Conservation (phyloP, 1,140 invertebrate genomes). For the Oscheius sp. region DNA sequence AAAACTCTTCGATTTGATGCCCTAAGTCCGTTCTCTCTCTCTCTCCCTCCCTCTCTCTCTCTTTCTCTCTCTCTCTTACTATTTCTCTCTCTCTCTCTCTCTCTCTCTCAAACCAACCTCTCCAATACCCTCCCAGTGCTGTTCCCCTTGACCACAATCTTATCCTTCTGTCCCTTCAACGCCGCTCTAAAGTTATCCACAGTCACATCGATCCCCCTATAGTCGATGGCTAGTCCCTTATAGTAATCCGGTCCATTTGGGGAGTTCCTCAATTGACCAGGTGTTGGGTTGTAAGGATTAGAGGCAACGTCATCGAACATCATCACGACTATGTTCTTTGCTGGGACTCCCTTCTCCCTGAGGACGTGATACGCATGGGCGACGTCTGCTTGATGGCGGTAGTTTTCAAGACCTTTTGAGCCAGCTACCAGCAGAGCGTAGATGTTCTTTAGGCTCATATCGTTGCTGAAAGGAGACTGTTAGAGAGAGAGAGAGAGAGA, state of each 20-base stretch:
- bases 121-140: slow-evolving; percentile 62
- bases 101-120: too few relatives aligned
- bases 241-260: slow-evolving; percentile 69
- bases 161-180: slow-evolving; percentile 64
- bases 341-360: slow-evolving; percentile 13
- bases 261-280: slow-evolving; percentile 68
- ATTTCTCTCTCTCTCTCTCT: too few relatives aligned
- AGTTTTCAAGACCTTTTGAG: slow-evolving; percentile 31
- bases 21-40: too few relatives aligned
- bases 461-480: too few relatives aligned
- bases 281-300: slow-evolving; percentile 66
- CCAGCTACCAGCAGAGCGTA: slow-evolving; percentile 36
- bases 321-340: slow-evolving; percentile 37
- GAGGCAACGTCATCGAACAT: slow-evolving; percentile 40
- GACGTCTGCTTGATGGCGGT: slow-evolving; percentile 39
- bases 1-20: too few relatives aligned
- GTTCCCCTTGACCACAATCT: slow-evolving; percentile 57
- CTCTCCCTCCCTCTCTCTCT: too few relatives aligned
- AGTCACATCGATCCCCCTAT: slow-evolving; percentile 67
- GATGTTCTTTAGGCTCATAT: too few relatives aligned
- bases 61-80: too few relatives aligned
- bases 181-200: slow-evolving; percentile 67
- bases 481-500: too few relatives aligned
- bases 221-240: slow-evolving; percentile 67
- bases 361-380: slow-evolving; percentile 37